Evolutionary conservation across 2,113 vertebrate species (phyloP).

Genomic region (Bos javanicus): DNA sequence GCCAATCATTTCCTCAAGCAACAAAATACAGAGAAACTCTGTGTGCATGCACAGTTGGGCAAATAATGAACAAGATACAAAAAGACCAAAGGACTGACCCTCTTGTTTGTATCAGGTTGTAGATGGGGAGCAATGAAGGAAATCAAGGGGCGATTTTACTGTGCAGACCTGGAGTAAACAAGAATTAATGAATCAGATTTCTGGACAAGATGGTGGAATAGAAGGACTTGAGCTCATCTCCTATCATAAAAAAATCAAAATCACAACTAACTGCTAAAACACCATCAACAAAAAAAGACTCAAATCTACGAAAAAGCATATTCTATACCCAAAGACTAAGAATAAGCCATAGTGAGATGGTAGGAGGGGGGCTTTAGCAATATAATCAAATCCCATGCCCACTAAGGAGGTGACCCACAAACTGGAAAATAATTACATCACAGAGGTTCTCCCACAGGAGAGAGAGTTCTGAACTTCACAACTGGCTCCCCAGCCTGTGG

Average conservation of each 20-base stretch:
- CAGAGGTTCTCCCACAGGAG: neutral
- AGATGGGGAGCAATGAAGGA: neutral
- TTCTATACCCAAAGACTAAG: neutral
- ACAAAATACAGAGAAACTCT: neutral
- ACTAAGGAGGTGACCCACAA: neutral
- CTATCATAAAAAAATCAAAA: neutral
- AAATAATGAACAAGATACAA: neutral
- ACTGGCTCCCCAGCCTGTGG: neutral
- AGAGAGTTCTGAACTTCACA: neutral
- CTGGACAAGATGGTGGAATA: neutral
- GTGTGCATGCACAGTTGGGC: neutral
- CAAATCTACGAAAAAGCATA: neutral
- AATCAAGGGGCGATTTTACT: neutral
- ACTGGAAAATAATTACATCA: neutral
- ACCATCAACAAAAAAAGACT: neutral
- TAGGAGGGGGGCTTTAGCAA: neutral
- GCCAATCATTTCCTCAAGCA: neutral
- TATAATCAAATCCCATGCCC: neutral
- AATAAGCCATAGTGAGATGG: neutral
- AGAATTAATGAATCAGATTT: neutral
- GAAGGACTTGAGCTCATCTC: neutral
- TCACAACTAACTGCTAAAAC: neutral
- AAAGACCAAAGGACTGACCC: neutral
- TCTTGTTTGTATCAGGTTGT: neutral
- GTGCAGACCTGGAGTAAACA: neutral